Conservation (phyloP, 1,140 invertebrate genomes). For the Mesaphorura yosii region DNA sequence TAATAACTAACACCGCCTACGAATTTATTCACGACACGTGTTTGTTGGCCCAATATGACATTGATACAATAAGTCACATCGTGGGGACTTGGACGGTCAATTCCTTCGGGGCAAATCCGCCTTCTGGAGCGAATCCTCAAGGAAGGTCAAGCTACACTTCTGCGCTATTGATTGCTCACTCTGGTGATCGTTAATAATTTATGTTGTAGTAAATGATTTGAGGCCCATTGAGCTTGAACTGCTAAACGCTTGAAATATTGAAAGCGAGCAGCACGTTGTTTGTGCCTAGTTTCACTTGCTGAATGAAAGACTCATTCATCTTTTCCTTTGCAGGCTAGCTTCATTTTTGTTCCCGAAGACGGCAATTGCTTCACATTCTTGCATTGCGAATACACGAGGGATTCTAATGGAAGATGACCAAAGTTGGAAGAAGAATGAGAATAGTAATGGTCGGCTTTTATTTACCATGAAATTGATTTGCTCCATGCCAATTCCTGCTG, state of each 20-base stretch:
- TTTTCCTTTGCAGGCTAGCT: slow-evolving; percentile 12
- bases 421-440: slow-evolving; percentile 1
- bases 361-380: slow-evolving; percentile 19
- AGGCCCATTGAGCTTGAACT: too few species aligned
- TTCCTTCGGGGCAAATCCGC: slow-evolving; percentile 22
- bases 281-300: too few species aligned
- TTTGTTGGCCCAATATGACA: slow-evolving; percentile 4
- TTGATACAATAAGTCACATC: slow-evolving; percentile 15
- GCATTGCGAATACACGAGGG: slow-evolving; percentile 21
- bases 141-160: slow-evolving; percentile 7
- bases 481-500: slow-evolving; percentile 6
- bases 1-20: background rate
- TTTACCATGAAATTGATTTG: slow-evolving; percentile 19
- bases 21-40: slow-evolving; percentile 16
- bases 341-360: slow-evolving; percentile 19
- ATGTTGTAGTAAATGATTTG: too few species aligned
- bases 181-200: too few species aligned
- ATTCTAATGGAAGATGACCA: too few species aligned
- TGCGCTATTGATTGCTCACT: background rate
- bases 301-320: background rate
- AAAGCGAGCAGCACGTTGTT: too few species aligned
- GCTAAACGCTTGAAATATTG: too few species aligned
- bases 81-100: slow-evolving; percentile 20
- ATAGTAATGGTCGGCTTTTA: background rate
- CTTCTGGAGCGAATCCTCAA: slow-evolving; percentile 14